A percentile compares a stretch with the other conserved stretches of the same genome.
These are phyloP conservation scores for Heliconius hortense DNA, from an alignment of 2,888 invertebrate genomes.

Conservation along the genomic window DNA sequence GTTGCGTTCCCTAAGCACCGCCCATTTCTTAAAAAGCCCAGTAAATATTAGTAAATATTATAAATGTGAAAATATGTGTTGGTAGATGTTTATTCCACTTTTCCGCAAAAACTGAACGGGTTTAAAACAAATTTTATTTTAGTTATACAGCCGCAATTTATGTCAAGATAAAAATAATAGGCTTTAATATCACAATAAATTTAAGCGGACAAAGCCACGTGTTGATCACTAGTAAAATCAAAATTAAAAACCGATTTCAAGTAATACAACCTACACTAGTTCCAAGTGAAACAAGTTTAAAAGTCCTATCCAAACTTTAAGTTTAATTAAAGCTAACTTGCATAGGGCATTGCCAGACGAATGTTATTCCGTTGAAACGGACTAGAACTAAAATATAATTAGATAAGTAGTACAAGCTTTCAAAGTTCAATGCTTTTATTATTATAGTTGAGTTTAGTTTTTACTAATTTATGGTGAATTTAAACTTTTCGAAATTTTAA, in stretches of 20 bases:
- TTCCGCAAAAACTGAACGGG: no score
- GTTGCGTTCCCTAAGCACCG: no score
- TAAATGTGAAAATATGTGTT: not conserved
- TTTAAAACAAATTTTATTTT: no score
- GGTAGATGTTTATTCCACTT: no score
- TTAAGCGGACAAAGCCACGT: no score
- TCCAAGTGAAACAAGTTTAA: not conserved
- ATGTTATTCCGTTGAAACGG: constrained; percentile 14
- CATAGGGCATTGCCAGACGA: constrained; percentile 3
- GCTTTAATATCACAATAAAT: no score
- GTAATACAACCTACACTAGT: not conserved
- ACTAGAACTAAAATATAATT: not conserved
- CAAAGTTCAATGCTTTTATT: not conserved
- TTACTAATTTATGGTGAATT: not conserved
- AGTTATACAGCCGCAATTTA: no score
- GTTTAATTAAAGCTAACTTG: constrained; percentile 7
- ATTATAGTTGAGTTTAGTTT: constrained; percentile 1
- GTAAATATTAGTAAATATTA: no score
- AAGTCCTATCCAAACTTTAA: not conserved
- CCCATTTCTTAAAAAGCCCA: no score
- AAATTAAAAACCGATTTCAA: not conserved
- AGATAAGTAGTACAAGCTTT: not conserved
- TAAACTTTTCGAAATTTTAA: not conserved
- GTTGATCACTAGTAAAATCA: not conserved
- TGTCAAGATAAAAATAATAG: no score